Percentiles rank a stretch among this genome's conserved stretches.
Evolutionary conservation across 2,797 vertebrate genomes (phyloP).

Genomic region (Hirundo rustica): DNA sequence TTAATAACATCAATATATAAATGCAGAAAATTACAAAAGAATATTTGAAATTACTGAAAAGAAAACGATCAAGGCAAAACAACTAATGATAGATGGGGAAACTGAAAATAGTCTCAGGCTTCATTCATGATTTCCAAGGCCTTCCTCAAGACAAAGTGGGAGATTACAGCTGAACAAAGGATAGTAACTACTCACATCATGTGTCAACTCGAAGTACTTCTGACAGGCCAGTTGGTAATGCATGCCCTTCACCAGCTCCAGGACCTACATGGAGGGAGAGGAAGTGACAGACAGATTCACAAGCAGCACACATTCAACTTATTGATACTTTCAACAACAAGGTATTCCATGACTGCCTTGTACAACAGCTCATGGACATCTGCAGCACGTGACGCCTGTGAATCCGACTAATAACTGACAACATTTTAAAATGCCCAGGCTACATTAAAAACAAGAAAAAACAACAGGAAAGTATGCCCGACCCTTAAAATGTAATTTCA

Average conservation of each 20-base stretch:
- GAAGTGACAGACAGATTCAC: not conserved
- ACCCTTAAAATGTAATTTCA: slow-evolving; percentile 32
- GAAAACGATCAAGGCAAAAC: slow-evolving; percentile 52
- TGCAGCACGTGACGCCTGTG: not conserved
- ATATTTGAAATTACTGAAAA: not conserved
- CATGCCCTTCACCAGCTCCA: slow-evolving; percentile 97
- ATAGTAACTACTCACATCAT: slow-evolving; percentile 86
- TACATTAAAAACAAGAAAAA: slow-evolving; percentile 17
- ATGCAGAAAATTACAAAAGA: not conserved
- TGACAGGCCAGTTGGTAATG: slow-evolving; percentile 98
- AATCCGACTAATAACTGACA: not conserved
- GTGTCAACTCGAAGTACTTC: slow-evolving; percentile 96
- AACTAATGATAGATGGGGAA: slow-evolving; percentile 69
- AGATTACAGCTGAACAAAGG: slow-evolving; percentile 42
- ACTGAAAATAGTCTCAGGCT: slow-evolving; percentile 32
- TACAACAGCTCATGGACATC: not conserved
- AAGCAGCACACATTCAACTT: not conserved
- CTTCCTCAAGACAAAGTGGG: slow-evolving; percentile 5
- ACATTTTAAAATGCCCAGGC: not conserved
- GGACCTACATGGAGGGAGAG: slow-evolving; percentile 77
- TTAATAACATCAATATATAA: not conserved
- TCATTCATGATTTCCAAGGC: slow-evolving; percentile 29
- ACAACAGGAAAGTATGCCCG: not conserved
- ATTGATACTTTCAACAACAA: not conserved
- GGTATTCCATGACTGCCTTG: not conserved